phyloP scores from a whole-genome alignment of 2,797 vertebrate genomes.

The Hozukius guyotensis region DNA sequence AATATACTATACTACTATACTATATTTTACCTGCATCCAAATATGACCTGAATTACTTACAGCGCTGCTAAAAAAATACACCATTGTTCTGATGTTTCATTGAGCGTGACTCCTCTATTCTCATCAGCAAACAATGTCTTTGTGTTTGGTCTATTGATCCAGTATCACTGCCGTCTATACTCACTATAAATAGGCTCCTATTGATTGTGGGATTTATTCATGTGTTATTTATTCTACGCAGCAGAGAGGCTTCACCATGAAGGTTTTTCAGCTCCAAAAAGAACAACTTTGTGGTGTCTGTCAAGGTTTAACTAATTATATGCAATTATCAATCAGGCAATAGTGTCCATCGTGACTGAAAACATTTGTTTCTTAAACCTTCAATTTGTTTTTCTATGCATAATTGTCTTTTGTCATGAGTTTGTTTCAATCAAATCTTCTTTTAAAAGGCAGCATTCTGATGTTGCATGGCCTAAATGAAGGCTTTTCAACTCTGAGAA shows the following conservation, averaged over 20 bases:
- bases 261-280: background rate
- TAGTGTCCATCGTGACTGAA: background rate
- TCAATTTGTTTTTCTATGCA: background rate
- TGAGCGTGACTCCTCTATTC: slow-evolving; percentile 26
- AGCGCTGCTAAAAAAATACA: background rate
- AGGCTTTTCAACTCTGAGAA: background rate
- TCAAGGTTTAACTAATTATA: background rate
- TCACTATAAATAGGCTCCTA: slow-evolving; percentile 43
- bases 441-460: background rate
- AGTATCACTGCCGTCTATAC: slow-evolving; percentile 22
- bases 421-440: background rate
- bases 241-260: slow-evolving; percentile 7
- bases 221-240: slow-evolving; percentile 23
- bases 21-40: slow-evolving; percentile 9
- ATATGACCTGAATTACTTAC: background rate
- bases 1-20: background rate
- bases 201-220: slow-evolving; percentile 57
- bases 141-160: slow-evolving; percentile 47
- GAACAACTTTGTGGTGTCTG: background rate
- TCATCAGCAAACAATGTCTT: slow-evolving; percentile 47
- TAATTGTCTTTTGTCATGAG: background rate
- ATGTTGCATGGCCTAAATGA: too few species aligned
- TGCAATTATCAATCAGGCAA: background rate
- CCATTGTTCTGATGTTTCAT: slow-evolving; percentile 13
- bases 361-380: background rate